A percentile compares a stretch with the other conserved stretches of the same genome.
These are phyloP conservation scores for Erythrolamprus reginae DNA, from an alignment of 2,113 vertebrate genomes.

Conservation along the genomic window DNA sequence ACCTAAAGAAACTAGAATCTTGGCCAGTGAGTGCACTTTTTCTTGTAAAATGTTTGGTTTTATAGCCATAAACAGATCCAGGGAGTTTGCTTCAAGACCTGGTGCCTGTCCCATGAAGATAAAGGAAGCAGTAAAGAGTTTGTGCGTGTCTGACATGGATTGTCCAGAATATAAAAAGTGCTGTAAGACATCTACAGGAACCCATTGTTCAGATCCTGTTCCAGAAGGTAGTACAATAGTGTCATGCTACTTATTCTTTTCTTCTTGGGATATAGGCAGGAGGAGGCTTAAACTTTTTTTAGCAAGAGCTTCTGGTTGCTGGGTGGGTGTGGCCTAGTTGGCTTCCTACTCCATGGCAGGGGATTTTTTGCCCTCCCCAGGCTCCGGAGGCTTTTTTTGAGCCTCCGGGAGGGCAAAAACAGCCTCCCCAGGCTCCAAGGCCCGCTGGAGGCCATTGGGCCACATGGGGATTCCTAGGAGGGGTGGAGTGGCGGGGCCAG, in stretches of 20 bases:
- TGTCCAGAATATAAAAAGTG: constrained; percentile 88
- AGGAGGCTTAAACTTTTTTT: too few relatives aligned
- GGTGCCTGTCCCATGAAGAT: constrained; percentile 73
- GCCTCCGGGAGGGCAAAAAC: too few relatives aligned
- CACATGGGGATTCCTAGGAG: too few relatives aligned
- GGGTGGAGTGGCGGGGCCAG: too few relatives aligned
- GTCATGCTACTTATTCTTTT: not conserved
- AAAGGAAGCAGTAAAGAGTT: constrained; percentile 9
- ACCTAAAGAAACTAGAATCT: not conserved
- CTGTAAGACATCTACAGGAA: constrained; percentile 64
- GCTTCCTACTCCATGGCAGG: too few relatives aligned
- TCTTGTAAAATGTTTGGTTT: constrained; percentile 2
- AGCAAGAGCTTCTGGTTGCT: too few relatives aligned
- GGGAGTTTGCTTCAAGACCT: constrained; percentile 74
- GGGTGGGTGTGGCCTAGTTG: too few relatives aligned
- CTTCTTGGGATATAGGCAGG: not conserved
- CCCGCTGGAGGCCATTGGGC: too few relatives aligned
- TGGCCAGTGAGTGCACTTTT: not conserved
- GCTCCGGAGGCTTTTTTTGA: too few relatives aligned
- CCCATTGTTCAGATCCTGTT: constrained; percentile 51
- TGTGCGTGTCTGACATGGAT: constrained; percentile 76
- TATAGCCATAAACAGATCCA: constrained; percentile 73
- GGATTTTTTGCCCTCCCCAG: too few relatives aligned
- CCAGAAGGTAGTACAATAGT: constrained; percentile 49
- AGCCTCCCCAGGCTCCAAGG: too few relatives aligned